Conservation (phyloP, 1,140 invertebrate species). For the Triops cancriformis region DNA sequence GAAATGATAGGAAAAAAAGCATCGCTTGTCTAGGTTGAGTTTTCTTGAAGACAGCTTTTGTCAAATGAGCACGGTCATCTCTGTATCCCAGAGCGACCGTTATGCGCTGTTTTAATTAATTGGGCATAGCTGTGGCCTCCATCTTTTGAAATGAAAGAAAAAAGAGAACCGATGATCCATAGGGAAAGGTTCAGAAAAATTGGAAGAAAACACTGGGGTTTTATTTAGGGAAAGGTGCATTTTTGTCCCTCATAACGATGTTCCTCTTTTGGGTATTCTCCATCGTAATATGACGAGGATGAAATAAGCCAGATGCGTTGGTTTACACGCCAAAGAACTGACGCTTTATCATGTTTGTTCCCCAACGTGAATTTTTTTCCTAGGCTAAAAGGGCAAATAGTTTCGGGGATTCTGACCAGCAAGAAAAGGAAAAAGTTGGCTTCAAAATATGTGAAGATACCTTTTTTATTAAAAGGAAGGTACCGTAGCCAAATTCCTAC, state of each 20-base stretch:
- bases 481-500: not conserved
- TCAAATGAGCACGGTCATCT: conserved; percentile 5
- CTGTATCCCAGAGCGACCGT: not conserved
- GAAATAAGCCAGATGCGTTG: not conserved
- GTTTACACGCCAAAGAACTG: not conserved
- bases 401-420: not conserved
- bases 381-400: conserved; percentile 6
- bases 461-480: not conserved
- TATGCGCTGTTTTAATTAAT: not conserved
- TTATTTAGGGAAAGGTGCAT: not conserved
- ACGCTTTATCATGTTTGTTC: not conserved
- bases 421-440: not conserved
- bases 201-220: not conserved
- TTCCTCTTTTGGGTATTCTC: not conserved
- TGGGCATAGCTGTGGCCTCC: not conserved
- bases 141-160: not conserved
- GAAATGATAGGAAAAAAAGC: not conserved
- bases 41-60: not conserved
- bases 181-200: not conserved
- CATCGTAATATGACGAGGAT: not conserved
- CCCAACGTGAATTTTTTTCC: not conserved
- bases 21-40: not conserved
- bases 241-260: not conserved
- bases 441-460: not conserved
- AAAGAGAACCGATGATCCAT: not conserved